Percentiles rank a stretch among this genome's conserved stretches.
These are phyloP conservation scores for Sanderia malayensis DNA, from an alignment of 30 jellyfish, hydroid and myxozoan species.

Conservation along the genomic window DNA sequence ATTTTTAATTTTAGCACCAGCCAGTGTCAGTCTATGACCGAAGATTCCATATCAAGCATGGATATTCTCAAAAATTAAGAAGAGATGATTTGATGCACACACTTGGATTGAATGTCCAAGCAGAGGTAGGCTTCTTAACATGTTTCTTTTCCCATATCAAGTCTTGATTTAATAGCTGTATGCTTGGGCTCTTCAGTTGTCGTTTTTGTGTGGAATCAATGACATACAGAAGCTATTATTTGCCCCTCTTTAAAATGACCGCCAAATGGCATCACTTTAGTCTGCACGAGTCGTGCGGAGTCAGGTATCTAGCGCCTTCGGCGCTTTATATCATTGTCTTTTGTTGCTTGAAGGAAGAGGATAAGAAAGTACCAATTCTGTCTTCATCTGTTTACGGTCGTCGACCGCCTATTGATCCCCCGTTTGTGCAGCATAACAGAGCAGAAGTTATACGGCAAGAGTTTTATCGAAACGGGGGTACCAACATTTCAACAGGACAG, in stretches of 20 bases:
- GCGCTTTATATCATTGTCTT: too few species aligned
- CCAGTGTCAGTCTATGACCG: slow-evolving; percentile 77
- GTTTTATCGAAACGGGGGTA: slow-evolving; percentile 83
- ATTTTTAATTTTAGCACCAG: slow-evolving; percentile 44
- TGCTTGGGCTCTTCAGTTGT: too few species aligned
- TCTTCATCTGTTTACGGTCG: slow-evolving; percentile 94
- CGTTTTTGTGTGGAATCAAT: too few species aligned
- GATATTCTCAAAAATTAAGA: slow-evolving; percentile 51
- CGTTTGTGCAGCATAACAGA: slow-evolving; percentile 54
- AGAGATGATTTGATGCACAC: slow-evolving; percentile 67
- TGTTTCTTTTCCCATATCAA: too few species aligned
- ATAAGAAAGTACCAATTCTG: slow-evolving; percentile 68
- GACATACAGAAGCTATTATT: too few species aligned
- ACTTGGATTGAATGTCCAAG: slow-evolving; percentile 61
- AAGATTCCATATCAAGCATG: slow-evolving; percentile 67
- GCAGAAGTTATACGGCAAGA: slow-evolving; percentile 71
- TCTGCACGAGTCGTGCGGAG: too few species aligned
- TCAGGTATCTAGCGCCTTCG: too few species aligned
- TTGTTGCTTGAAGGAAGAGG: slow-evolving; percentile 46
- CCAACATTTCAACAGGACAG: slow-evolving; percentile 67
- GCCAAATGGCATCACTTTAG: too few species aligned
- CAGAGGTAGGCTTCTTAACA: too few species aligned
- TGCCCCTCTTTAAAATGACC: too few species aligned
- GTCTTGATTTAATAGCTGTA: too few species aligned
- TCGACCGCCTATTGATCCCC: slow-evolving; percentile 75